Base-by-base conservation (phyloP, 2,797 vertebrate genomes). In the Botia kubotai region DNA sequence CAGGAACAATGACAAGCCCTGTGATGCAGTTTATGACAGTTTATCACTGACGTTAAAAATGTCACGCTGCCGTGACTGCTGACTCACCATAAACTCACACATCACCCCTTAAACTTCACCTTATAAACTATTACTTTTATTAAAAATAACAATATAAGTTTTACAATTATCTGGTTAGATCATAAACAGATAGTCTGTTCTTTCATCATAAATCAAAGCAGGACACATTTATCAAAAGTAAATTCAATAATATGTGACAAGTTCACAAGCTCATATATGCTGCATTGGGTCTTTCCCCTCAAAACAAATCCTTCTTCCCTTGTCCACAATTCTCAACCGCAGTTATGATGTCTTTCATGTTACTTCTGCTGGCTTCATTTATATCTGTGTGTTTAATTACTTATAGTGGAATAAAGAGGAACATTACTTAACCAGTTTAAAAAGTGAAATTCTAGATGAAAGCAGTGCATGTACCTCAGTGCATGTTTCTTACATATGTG, bases 191-290 rank as follows among this genome's bases (percentile, higher is more conserved):
- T 46, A 62, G 46, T 0, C 21, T 58, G 19, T 1, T 23, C 6
- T 72, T 12, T 62, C 6, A 26, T 62, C 16, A 74, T 36, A 63
- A 74, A 73, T 73, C 46, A 74, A 62, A 48, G 6, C 43, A 14
- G 36, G 26, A 14, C 10, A 60, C 21, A 50, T 75, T 60, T 60
- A 60, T 60, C 21, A 23, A 60, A 55, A 58, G 55, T 60, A 13
- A 60, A 60, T 21, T 60, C 14, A 26, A 11, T 46, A 48, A 1
- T 17, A 8, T 17, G 13, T 33, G n/a, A 29, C 16, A 33, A 1
- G 29, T 66, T 75, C 21, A 14, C 46, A 53, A 29, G 29, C 2
- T 53, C 33, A 52, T 21, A 50, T 65, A 33, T 21, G 60, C 11
- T 8, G 2, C 29, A 50, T 4, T 0, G n/a, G 10, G 16, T 62